A percentile compares a stretch with the other conserved stretches of the same genome.
Evolutionary conservation across 2,888 invertebrate genomes (phyloP).

Genomic region (Acanthosoma haemorrhoidale): DNA sequence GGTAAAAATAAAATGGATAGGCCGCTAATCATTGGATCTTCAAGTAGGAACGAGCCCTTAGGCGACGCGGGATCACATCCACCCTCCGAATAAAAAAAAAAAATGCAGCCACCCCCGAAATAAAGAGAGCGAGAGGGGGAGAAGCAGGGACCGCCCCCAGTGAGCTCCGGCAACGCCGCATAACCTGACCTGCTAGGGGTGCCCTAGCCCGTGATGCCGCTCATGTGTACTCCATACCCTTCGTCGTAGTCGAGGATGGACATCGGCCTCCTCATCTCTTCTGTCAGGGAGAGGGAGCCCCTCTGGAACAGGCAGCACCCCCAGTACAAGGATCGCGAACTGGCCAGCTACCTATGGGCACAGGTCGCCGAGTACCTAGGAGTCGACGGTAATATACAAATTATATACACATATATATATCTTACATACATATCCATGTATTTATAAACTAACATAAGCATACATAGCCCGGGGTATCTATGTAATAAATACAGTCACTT

Average conservation of each 20-base stretch:
- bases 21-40: too few relatives aligned
- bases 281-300: conserved; percentile 33
- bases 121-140: conserved; percentile 6
- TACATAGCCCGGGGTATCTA: neutral
- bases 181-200: neutral
- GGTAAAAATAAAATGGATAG: too few relatives aligned
- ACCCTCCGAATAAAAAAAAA: neutral
- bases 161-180: conserved; percentile 1
- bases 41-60: too few relatives aligned
- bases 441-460: neutral
- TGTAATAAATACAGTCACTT: neutral
- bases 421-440: neutral
- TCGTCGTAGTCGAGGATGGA: conserved; percentile 25
- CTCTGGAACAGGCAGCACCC: conserved; percentile 37
- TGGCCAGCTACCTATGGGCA: conserved; percentile 29
- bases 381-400: conserved; percentile 29
- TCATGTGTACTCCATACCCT: neutral
- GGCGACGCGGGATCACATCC: too few relatives aligned
- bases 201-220: neutral
- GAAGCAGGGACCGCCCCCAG: neutral
- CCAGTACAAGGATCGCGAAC: conserved; percentile 36
- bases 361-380: conserved; percentile 30
- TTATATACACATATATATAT: neutral
- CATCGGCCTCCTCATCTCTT: conserved; percentile 29
- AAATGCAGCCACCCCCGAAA: neutral